Percentiles rank a stretch among this genome's conserved stretches.
These are phyloP conservation scores for Steatornis caripensis DNA, from an alignment of 2,113 vertebrate species.

Conservation along the genomic window DNA sequence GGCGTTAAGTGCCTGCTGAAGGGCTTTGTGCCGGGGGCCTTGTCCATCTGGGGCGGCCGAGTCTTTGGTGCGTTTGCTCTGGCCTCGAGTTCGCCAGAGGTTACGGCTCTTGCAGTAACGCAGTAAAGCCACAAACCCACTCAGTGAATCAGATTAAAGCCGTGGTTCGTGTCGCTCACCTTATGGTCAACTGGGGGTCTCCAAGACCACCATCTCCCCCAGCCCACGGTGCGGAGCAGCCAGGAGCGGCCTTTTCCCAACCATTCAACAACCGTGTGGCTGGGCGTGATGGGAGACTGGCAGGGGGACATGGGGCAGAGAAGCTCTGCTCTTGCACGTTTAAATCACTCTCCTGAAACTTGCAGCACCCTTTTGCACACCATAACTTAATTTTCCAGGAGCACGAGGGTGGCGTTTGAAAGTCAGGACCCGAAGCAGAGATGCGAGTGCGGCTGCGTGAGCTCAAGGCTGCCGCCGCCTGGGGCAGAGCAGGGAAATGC, in stretches of 20 bases:
- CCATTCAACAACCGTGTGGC: not conserved
- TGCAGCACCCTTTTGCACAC: not conserved
- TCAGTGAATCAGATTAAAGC: not conserved
- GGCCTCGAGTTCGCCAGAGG: not conserved
- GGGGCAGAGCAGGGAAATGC: not conserved
- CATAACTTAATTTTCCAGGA: not conserved
- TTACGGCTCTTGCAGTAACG: not conserved
- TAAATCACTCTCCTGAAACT: not conserved
- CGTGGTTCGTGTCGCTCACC: not conserved
- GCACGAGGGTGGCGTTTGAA: rapidly evolving
- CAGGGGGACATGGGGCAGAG: too few relatives aligned
- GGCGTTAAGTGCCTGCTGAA: not conserved
- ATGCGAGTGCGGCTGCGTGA: rapidly evolving
- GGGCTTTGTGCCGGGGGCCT: not conserved
- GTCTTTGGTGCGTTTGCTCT: not conserved
- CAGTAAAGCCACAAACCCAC: not conserved
- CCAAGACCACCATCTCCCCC: not conserved
- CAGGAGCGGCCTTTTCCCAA: not conserved
- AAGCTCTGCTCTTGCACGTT: not conserved
- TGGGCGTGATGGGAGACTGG: not conserved
- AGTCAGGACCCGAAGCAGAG: not conserved
- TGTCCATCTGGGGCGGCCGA: rapidly evolving
- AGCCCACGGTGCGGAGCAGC: not conserved
- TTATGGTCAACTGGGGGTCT: rapidly evolving
- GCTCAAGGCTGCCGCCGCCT: rapidly evolving